phyloP scores from a whole-genome alignment of 2,888 invertebrate species.

The Girardia tigrina region DNA sequence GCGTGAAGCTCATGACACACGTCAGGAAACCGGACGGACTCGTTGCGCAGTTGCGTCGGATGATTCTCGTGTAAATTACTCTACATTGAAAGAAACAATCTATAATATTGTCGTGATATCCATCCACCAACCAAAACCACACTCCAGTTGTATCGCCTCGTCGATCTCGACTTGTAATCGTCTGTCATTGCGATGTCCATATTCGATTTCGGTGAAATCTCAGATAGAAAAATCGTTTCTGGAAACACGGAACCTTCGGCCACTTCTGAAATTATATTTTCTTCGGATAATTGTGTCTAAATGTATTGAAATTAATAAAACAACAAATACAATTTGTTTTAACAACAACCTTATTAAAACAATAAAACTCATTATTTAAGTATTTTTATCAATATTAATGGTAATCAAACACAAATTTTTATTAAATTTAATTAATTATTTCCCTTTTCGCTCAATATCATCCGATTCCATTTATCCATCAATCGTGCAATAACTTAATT shows the following conservation, averaged over 20 bases:
- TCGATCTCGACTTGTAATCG: neutral
- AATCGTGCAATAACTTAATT: no score
- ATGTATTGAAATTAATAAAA: no score
- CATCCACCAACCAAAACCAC: neutral
- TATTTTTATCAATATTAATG: no score
- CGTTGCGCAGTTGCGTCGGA: neutral
- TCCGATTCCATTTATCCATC: no score
- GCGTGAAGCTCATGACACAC: constrained; percentile 3
- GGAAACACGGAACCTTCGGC: neutral
- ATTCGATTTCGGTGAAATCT: neutral
- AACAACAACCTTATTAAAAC: no score
- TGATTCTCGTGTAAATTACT: constrained; percentile 16
- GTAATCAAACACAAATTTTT: no score
- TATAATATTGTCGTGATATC: neutral
- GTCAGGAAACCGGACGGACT: neutral
- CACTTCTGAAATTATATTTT: neutral
- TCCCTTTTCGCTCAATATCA: no score
- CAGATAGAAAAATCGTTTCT: constrained; percentile 5
- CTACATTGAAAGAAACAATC: neutral
- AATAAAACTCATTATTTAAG: no score
- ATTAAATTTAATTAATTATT: no score
- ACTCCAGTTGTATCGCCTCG: neutral
- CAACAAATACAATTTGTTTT: no score
- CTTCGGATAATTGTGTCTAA: neutral
- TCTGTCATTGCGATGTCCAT: neutral